Conservation (phyloP, 2,888 invertebrate species). For the Schizaphis graminum region DNA sequence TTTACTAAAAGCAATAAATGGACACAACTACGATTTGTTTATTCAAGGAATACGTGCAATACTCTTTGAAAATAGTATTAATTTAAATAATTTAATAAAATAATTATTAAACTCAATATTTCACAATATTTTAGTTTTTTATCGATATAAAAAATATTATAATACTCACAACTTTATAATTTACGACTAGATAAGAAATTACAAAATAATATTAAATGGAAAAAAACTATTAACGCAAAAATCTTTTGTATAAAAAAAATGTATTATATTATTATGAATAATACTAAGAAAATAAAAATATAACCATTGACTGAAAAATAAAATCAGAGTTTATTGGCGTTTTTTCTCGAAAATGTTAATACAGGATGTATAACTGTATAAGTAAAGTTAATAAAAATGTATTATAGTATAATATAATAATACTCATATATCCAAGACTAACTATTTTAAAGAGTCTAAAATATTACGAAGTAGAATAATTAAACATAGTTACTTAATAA, state of each 20-base stretch:
- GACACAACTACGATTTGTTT: no score
- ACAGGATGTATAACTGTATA: background rate
- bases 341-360: background rate
- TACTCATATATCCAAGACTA: background rate
- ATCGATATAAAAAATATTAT: background rate
- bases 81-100: no score
- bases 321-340: background rate
- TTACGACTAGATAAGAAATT: background rate
- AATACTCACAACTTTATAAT: background rate
- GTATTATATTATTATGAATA: background rate
- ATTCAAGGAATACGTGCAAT: no score
- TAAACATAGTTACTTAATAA: no score
- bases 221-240: background rate
- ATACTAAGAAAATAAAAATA: background rate
- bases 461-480: no score
- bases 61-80: no score
- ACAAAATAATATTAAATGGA: background rate
- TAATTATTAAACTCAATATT: no score
- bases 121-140: no score
- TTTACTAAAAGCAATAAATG: no score
- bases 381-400: background rate
- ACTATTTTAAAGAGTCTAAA: background rate
- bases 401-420: background rate
- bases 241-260: background rate
- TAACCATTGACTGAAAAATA: background rate